phyloP scores from a whole-genome alignment of 2,888 invertebrate genomes.

The Pristionchus japonicus region DNA sequence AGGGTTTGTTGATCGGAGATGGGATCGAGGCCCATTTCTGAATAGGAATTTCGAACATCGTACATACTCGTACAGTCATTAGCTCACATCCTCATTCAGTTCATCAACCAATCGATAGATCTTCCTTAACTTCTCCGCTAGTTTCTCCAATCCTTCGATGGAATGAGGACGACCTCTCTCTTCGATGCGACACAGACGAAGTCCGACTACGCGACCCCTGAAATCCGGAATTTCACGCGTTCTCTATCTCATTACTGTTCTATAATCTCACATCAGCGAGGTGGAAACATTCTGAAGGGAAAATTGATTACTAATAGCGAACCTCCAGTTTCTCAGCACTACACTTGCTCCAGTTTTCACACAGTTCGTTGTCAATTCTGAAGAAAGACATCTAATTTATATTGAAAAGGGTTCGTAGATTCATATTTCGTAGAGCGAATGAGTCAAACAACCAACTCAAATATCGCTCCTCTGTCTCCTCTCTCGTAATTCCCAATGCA shows the following conservation, averaged over 20 bases:
- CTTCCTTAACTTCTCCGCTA: conserved; percentile 16
- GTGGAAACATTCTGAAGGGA: too few relatives aligned
- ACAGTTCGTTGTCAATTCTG: neutral
- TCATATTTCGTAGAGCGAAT: too few relatives aligned
- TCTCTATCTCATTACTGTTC: too few relatives aligned
- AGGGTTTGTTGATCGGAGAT: neutral
- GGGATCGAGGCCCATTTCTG: conserved; percentile 4
- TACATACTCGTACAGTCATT: too few relatives aligned
- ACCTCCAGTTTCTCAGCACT: neutral
- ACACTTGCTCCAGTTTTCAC: conserved; percentile 10
- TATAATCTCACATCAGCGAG: too few relatives aligned
- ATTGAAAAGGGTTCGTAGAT: too few relatives aligned
- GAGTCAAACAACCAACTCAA: neutral
- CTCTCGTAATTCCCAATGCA: conserved; percentile 20
- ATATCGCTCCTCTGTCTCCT: conserved; percentile 1
- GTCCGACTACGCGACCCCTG: neutral
- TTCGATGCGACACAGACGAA: neutral
- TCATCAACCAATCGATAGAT: neutral
- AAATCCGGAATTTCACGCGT: too few relatives aligned
- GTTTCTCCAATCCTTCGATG: neutral
- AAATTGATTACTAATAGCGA: neutral
- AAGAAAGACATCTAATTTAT: neutral
- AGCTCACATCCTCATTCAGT: neutral
- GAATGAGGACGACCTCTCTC: conserved; percentile 11
- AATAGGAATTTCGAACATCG: neutral